Evolutionary conservation across 2,888 invertebrate species (phyloP), one percentile per base, ranked within the genome.

Genomic region (Cryptocephalus primarius): DNA sequence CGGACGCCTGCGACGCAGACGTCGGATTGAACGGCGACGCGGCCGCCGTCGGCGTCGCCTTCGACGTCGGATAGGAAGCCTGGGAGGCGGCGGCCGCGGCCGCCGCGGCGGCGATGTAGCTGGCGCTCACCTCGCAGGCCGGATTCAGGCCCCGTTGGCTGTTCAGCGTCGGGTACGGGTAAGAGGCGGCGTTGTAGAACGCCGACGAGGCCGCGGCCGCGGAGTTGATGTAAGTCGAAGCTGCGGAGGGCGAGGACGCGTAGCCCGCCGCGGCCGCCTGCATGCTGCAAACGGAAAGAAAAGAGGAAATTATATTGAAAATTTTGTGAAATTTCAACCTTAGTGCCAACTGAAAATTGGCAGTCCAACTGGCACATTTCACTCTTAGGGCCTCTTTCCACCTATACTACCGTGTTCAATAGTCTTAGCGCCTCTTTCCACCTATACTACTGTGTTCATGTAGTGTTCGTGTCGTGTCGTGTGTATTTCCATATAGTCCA

Each of bases 61-160:
- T n/a, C 12, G 36, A 12, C 36, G 36, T n/a, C 12, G 36, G 12
- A 6, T 36, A 36, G 1, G 42, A 42, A 4, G 42, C 32, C n/a
- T 32, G 32, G 4, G 42, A 8, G 42, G 12, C 32, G 42, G 32
- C 32, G 31, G 42, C 33, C 1, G 31, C 42, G 4, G 64, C 66
- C 33, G 55, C 75, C 32, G 65, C 66, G 31, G 70, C 64, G 4
- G 68, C 56, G 40, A 69, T 61, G 73, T 77, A 58, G 70, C 77
- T 63, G 69, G 71, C 57, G 71, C 75, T 71, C 41, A 76, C 75
- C 69, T 79, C 79, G 60, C 79, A 80, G 48, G 79, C 77, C 33
- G 79, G 64, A 54, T 68, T 69, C 46, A 69, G 51, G 13, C 61
- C 60, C 44, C 67, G 56, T 22, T 66, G 58, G n/a, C 67, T 59